Conservation (phyloP, 2,797 vertebrate genomes). For the Hylomyscus alleni region DNA sequence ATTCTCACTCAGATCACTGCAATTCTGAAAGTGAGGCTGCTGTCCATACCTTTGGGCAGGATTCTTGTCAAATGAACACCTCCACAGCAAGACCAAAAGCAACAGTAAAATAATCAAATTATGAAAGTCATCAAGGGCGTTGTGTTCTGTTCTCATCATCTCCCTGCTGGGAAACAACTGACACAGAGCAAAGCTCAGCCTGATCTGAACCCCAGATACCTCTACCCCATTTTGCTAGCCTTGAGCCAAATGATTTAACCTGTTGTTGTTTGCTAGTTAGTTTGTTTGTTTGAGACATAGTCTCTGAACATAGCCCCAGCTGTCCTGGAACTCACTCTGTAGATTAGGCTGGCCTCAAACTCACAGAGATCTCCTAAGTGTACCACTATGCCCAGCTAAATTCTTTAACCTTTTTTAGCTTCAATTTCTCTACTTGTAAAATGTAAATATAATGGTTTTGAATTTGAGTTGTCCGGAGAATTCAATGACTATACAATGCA, state of each 20-base stretch:
- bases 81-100: not conserved
- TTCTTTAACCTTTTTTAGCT: not conserved
- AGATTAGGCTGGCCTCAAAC: not conserved
- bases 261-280: not conserved
- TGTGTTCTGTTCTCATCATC: accelerated
- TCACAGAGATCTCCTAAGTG: not conserved
- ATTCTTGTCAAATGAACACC: not conserved
- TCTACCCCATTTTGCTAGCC: not conserved
- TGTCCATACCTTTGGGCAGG: not conserved
- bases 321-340: not conserved
- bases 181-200: accelerated
- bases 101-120: not conserved
- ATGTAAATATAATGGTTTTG: not conserved
- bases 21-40: not conserved
- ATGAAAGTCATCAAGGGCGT: accelerated
- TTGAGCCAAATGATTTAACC: not conserved
- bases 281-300: not conserved
- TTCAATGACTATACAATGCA: not conserved
- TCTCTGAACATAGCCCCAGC: not conserved
- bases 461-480: not conserved
- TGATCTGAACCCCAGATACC: not conserved
- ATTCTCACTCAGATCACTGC: not conserved
- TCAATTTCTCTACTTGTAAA: not conserved
- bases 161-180: not conserved
- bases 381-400: not conserved